Conservation (phyloP, 2,888 invertebrate species). For the Hirtodrosophila alboralis region DNA sequence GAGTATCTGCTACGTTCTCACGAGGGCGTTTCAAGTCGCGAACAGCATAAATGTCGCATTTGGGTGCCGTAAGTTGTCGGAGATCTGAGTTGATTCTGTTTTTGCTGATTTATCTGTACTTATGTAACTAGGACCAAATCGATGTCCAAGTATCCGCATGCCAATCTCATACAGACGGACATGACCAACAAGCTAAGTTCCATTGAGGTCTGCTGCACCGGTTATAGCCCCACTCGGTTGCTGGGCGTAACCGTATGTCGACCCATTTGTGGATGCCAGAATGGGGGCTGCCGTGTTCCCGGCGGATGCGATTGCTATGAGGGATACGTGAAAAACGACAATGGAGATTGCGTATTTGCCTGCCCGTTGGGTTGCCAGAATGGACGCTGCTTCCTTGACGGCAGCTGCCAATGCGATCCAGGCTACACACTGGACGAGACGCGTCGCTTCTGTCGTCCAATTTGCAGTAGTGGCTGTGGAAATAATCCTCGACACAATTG, state of each 20-base stretch:
- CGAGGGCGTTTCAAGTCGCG: constrained; percentile 34
- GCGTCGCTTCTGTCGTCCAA: constrained; percentile 87
- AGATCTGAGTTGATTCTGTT: not conserved
- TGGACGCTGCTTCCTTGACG: constrained; percentile 86
- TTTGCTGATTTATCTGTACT: not conserved
- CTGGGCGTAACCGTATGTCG: constrained; percentile 65
- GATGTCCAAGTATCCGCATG: constrained; percentile 69
- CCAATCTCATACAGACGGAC: constrained; percentile 69
- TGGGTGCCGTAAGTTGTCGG: constrained; percentile 81
- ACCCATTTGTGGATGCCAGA: constrained; percentile 78
- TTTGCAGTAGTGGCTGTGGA: constrained; percentile 84
- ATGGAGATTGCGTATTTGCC: constrained; percentile 81
- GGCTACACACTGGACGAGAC: constrained; percentile 86
- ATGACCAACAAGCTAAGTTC: constrained; percentile 86
- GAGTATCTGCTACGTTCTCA: constrained; percentile 44
- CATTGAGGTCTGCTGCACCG: constrained; percentile 89
- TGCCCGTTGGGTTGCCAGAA: constrained; percentile 86
- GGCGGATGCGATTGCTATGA: constrained; percentile 80
- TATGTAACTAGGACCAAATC: constrained; percentile 64
- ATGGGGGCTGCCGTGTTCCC: constrained; percentile 78
- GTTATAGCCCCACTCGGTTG: constrained; percentile 84
- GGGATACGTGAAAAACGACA: constrained; percentile 80
- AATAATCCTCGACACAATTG: constrained; percentile 77
- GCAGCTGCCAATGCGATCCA: constrained; percentile 88
- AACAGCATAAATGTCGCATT: constrained; percentile 70